Evolutionary conservation across 2,888 invertebrate species (phyloP), one percentile per base, ranked within the genome.

Genomic region (Pristionchus exspectatus): DNA sequence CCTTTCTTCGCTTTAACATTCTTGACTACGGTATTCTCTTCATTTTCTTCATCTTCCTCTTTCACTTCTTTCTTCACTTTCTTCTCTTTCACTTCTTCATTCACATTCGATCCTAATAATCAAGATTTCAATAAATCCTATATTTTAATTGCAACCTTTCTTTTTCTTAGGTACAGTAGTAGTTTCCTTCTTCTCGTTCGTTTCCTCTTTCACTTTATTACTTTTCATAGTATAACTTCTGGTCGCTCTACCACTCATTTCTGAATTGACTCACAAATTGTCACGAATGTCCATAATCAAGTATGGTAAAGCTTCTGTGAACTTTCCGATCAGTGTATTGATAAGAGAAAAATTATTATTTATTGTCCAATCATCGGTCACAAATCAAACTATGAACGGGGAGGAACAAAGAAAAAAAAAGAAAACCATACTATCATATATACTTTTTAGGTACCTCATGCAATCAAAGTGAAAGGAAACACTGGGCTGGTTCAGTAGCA

Each of bases 31-130:
- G 56, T 30, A n/a, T 18, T 87, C 90, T 84, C 87, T 59, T 90
- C 90, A 90, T 90, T 77, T 84, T 89, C 77, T 81, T 59, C 81
- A 84, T 86, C 30, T 89, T 90, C 77, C 33, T 85, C 88, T 87
- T 83, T 21, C 69, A 81, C 30, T 88, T 90, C 50, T 88, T 89
- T 88, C 85, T 87, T 33, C 84, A 56, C 18, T 77, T 38, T 27
- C 87, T 87, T 59, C 69, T 59, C 50, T 87, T 90, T 50, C 87
- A 86, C 63, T 44, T 69, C 84, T 83, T 89, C 54, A 38, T 50
- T 27, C 83, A 56, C 74, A 33, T 74, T n/a, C 83, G 83, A 44
- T n/a, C 44, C 83, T 54, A 54, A 5, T 24, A 50, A 12, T 9
- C 4, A 50, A 50, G 12, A 50, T 50, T 7, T 50, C 44, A 0